Conservation (phyloP, 2,113 vertebrate genomes). For the Nycticorax nycticorax region DNA sequence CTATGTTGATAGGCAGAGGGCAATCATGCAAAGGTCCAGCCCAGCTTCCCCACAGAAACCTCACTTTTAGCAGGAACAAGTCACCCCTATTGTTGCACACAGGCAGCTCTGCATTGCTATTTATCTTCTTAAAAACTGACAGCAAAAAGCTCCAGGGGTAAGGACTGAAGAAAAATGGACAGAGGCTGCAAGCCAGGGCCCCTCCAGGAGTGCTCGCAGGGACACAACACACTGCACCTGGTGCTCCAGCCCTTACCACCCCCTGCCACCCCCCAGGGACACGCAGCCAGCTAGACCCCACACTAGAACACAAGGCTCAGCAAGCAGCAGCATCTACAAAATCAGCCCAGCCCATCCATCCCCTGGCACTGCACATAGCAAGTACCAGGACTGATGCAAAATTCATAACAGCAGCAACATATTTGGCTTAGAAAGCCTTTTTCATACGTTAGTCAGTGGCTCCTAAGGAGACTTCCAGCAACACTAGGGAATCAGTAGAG, state of each 20-base stretch:
- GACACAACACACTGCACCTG: background rate
- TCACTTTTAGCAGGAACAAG: background rate
- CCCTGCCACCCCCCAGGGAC: background rate
- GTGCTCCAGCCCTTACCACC: background rate
- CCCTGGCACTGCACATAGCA: accelerated
- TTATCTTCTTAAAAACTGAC: background rate
- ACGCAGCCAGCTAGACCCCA: accelerated
- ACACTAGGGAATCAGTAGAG: accelerated
- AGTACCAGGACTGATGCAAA: background rate
- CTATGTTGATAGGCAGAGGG: background rate
- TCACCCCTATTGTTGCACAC: background rate
- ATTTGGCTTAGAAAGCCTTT: background rate
- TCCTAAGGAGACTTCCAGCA: background rate
- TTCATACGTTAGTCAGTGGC: background rate
- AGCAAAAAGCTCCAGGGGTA: background rate
- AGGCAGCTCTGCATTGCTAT: background rate
- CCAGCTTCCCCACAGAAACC: background rate
- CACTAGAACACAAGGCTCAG: accelerated
- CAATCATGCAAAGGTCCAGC: background rate
- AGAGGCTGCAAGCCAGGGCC: background rate
- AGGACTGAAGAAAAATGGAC: background rate
- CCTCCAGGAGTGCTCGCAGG: background rate
- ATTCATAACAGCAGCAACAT: background rate
- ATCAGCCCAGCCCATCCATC: background rate
- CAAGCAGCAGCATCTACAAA: background rate